These are phyloP conservation scores for Pyralis farinalis DNA, from an alignment of 2,888 invertebrate genomes.

Conservation along the genomic window DNA sequence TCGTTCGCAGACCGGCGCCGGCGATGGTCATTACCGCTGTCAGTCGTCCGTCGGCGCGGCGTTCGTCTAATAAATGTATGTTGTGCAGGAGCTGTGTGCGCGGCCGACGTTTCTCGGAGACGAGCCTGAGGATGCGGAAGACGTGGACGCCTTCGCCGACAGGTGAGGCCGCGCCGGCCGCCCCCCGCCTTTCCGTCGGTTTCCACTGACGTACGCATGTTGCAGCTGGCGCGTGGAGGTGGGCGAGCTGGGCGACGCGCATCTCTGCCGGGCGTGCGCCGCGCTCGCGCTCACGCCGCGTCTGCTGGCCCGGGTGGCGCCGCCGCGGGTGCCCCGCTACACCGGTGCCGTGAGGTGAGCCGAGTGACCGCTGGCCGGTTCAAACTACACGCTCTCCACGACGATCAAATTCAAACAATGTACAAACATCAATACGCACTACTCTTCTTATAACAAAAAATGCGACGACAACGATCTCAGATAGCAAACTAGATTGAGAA, in stretches of 20 bases:
- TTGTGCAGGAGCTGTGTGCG: conserved; percentile 84
- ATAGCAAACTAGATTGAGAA: no score
- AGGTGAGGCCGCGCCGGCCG: background rate
- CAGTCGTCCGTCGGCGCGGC: no score
- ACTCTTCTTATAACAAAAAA: no score
- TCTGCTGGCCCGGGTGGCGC: conserved; percentile 84
- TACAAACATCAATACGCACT: no score
- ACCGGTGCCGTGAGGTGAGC: conserved; percentile 33
- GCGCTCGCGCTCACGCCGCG: conserved; percentile 84
- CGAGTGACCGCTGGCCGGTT: no score
- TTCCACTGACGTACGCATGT: conserved; percentile 1
- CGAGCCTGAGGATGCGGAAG: conserved; percentile 24
- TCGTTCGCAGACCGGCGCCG: no score
- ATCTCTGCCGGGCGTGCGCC: conserved; percentile 83
- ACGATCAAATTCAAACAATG: no score
- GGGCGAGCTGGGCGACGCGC: conserved; percentile 17
- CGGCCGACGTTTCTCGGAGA: conserved; percentile 78
- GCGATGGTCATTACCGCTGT: no score
- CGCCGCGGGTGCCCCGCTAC: conserved; percentile 54
- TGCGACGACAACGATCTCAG: no score
- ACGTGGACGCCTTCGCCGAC: conserved; percentile 28
- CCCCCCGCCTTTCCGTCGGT: conserved; percentile 10
- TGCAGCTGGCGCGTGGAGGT: conserved; percentile 22
- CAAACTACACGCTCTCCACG: no score
- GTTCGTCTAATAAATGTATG: no score